A percentile compares a stretch with the other conserved stretches of the same genome.
phyloP scores from a whole-genome alignment of 2,113 vertebrate genomes.

The Nibea albiflora region DNA sequence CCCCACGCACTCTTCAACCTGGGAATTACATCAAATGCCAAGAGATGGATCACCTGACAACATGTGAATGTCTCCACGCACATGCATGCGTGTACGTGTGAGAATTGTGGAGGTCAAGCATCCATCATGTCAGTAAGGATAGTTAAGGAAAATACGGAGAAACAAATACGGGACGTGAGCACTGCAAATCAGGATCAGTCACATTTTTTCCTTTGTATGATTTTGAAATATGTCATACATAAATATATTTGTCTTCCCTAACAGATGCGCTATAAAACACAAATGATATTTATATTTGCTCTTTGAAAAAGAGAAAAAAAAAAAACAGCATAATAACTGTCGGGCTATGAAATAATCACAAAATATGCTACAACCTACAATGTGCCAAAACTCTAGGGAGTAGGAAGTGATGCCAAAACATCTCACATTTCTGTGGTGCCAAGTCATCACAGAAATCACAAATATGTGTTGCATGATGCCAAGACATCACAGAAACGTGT shows the following conservation, averaged over 20 bases:
- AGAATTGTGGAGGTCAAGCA: constrained; percentile 33
- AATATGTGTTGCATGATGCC: constrained; percentile 18
- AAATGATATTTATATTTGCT: background rate
- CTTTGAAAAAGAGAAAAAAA: background rate
- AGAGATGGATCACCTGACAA: constrained; percentile 43
- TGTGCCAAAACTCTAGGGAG: constrained; percentile 28
- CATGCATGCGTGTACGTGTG: constrained; percentile 16
- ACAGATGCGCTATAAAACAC: background rate
- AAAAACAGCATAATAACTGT: background rate
- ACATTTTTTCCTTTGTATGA: background rate
- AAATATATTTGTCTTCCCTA: background rate
- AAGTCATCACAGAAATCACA: constrained; percentile 24
- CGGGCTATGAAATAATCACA: constrained; percentile 9
- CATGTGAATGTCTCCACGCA: background rate
- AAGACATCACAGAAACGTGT: constrained; percentile 26
- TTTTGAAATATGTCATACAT: background rate
- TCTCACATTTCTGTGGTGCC: constrained; percentile 8
- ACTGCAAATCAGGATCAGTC: background rate
- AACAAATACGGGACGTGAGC: background rate
- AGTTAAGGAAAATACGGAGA: background rate
- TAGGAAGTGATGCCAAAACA: constrained; percentile 20
- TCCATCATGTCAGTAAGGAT: constrained; percentile 21
- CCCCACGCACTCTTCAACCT: constrained; percentile 44
- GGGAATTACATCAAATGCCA: constrained; percentile 55
- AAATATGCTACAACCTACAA: constrained; percentile 14